phyloP scores from a whole-genome alignment of 2,888 invertebrate genomes.

The Sacculina carcini region DNA sequence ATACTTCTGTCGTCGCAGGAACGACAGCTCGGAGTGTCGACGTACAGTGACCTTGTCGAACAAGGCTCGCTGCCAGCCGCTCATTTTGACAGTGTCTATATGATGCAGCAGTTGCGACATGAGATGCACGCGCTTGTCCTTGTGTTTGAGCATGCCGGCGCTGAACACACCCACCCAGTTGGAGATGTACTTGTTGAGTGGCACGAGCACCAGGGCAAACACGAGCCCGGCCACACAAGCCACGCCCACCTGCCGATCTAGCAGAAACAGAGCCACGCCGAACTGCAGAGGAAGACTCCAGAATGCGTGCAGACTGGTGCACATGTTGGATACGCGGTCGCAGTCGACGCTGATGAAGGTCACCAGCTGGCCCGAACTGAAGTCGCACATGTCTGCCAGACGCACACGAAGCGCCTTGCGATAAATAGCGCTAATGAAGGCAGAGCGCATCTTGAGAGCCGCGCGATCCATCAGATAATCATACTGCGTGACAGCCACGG shows the following conservation, averaged over 20 bases:
- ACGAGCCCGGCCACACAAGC: constrained; percentile 70
- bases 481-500: constrained; percentile 55
- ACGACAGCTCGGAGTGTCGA: constrained; percentile 35
- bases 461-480: constrained; percentile 60
- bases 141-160: constrained; percentile 60
- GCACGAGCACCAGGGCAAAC: constrained; percentile 65
- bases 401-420: constrained; percentile 32
- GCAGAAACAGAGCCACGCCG: constrained; percentile 46
- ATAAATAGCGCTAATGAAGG: constrained; percentile 56
- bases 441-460: constrained; percentile 59
- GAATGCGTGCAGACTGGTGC: constrained; percentile 79
- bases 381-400: constrained; percentile 20
- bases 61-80: constrained; percentile 73
- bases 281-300: constrained; percentile 92
- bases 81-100: constrained; percentile 66
- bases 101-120: constrained; percentile 66
- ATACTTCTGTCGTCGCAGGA: constrained; percentile 65
- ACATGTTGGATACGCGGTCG: constrained; percentile 80
- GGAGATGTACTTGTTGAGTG: constrained; percentile 70
- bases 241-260: constrained; percentile 64
- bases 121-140: constrained; percentile 63
- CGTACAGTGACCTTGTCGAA: constrained; percentile 14
- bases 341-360: constrained; percentile 94
- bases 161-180: constrained; percentile 61
- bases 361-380: constrained; percentile 57